phyloP scores from a whole-genome alignment of 2,113 vertebrate genomes.

The Psilopsiagon aurifrons region DNA sequence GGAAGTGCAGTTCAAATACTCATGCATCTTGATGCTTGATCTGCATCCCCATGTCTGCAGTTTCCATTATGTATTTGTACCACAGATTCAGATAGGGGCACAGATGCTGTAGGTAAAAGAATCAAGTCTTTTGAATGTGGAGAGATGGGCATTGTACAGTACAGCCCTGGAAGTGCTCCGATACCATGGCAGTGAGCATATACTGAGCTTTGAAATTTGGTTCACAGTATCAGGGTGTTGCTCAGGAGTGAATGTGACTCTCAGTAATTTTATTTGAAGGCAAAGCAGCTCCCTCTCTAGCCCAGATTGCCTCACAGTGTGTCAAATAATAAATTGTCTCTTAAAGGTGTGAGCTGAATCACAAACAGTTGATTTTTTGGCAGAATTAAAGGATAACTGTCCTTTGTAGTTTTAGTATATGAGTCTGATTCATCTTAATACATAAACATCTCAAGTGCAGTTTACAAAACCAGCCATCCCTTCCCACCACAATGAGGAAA shows the following conservation, averaged over 20 bases:
- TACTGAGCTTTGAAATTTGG: neutral
- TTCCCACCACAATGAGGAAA: constrained; percentile 15
- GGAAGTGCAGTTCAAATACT: neutral
- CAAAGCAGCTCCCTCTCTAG: neutral
- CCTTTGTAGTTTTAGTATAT: neutral
- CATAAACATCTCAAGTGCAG: constrained; percentile 18
- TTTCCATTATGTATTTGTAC: neutral
- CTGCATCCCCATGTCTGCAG: neutral
- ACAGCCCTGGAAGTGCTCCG: neutral
- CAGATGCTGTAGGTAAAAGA: neutral
- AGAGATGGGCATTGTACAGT: neutral
- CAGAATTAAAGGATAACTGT: constrained; percentile 5
- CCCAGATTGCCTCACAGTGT: neutral
- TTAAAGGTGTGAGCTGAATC: constrained; percentile 5
- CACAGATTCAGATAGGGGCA: neutral
- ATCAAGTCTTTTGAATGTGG: neutral
- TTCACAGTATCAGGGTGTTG: neutral
- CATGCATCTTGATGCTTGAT: neutral
- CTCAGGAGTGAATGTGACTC: neutral
- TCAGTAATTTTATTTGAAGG: neutral
- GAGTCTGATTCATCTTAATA: neutral
- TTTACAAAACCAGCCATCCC: constrained; percentile 8
- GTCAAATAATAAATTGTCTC: constrained; percentile 1
- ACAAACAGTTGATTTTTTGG: constrained; percentile 2
- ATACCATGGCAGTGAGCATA: neutral